These are phyloP conservation scores for Anneissia japonica DNA, from an alignment of 35 echinoderm and acorn worm species.

Conservation along the genomic window DNA sequence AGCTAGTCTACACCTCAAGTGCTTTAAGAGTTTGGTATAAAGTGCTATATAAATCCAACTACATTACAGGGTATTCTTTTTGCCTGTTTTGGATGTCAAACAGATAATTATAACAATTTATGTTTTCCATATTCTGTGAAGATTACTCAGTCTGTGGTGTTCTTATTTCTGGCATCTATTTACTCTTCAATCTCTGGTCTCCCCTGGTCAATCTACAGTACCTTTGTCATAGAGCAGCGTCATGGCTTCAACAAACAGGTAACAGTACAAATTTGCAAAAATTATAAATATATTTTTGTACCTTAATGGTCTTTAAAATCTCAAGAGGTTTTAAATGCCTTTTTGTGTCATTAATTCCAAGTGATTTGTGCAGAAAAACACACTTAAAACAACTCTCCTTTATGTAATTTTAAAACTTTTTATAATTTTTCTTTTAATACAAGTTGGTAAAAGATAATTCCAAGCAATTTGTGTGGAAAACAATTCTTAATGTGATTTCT, in stretches of 20 bases:
- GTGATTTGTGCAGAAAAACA: background rate
- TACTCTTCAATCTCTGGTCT: conserved; percentile 54
- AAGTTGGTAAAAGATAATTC: no score
- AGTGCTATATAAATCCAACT: no score
- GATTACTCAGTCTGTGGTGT: conserved; percentile 74
- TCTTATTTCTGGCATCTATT: conserved; percentile 65
- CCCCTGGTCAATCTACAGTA: conserved; percentile 82
- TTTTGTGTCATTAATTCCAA: background rate
- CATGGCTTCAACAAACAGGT: conserved; percentile 99
- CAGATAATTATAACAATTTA: no score
- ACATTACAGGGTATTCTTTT: no score
- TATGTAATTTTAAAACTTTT: background rate
- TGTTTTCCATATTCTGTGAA: no score
- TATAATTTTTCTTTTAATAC: background rate
- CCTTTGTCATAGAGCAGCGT: conserved; percentile 82
- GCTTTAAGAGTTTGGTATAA: no score
- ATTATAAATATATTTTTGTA: background rate
- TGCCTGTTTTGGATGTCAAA: no score
- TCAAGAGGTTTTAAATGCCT: background rate
- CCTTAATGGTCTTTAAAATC: background rate
- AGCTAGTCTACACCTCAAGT: no score
- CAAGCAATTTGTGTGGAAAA: no score
- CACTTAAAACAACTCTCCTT: no score
- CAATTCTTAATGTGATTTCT: no score
- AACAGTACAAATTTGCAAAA: background rate